Conservation (phyloP, 1,140 invertebrate genomes). For the Nasonia giraulti region DNA sequence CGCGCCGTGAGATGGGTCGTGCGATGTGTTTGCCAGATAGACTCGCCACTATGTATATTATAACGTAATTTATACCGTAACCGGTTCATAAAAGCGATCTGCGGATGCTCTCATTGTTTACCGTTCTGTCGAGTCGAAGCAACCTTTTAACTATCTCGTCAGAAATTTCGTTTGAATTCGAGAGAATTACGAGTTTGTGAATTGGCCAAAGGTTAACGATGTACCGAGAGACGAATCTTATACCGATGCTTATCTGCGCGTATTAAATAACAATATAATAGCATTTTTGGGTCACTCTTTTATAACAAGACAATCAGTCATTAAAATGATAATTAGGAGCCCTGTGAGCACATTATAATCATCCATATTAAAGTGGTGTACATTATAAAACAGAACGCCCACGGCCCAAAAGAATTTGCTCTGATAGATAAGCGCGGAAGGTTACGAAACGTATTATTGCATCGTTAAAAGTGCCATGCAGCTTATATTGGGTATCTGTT, state of each 20-base stretch:
- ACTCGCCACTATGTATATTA: background rate
- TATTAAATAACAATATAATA: background rate
- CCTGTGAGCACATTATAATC: too few relatives aligned
- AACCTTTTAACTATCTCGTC: too few relatives aligned
- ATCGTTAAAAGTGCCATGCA: background rate
- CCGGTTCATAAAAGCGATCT: background rate
- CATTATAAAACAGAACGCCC: background rate
- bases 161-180: too few relatives aligned
- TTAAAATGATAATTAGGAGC: background rate
- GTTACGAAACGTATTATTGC: background rate
- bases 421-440: background rate
- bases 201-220: too few relatives aligned
- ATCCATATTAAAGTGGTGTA: background rate
- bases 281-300: background rate
- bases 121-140: too few relatives aligned
- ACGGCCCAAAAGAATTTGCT: background rate
- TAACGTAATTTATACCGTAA: background rate
- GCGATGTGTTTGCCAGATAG: background rate
- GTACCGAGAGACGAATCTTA: too few relatives aligned
- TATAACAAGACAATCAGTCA: background rate
- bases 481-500: too few relatives aligned
- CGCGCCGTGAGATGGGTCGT: background rate
- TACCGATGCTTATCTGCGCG: too few relatives aligned
- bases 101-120: background rate
- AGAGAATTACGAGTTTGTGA: too few relatives aligned